These are phyloP conservation scores for Strix aluco DNA, from an alignment of 2,113 vertebrate genomes.

Conservation along the genomic window DNA sequence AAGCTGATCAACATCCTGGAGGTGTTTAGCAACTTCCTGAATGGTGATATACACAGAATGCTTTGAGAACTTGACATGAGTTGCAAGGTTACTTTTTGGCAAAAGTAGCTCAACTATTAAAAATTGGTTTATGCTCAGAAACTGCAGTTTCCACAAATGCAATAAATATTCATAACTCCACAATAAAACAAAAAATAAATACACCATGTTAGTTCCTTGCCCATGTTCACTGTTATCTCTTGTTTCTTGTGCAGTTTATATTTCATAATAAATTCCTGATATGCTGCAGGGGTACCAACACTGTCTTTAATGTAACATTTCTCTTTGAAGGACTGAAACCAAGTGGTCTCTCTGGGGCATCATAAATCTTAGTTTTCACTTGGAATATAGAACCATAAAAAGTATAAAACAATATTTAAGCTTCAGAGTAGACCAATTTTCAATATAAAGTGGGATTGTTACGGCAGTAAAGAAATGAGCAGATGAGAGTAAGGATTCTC, in stretches of 20 bases:
- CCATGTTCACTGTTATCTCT: slow-evolving; percentile 39
- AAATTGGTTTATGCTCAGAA: neutral
- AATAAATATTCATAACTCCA: slow-evolving; percentile 65
- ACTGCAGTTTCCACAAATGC: slow-evolving; percentile 26
- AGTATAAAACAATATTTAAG: slow-evolving; percentile 75
- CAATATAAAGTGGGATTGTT: slow-evolving; percentile 69
- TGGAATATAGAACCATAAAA: slow-evolving; percentile 67
- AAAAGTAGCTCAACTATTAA: neutral
- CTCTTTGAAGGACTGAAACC: slow-evolving; percentile 73
- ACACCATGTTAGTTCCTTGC: slow-evolving; percentile 16
- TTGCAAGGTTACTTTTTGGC: neutral
- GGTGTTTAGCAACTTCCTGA: slow-evolving; percentile 21
- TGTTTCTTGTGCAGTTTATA: slow-evolving; percentile 61
- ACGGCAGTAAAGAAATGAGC: slow-evolving; percentile 68
- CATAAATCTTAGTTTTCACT: slow-evolving; percentile 76
- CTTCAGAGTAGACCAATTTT: slow-evolving; percentile 75
- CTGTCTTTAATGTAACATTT: slow-evolving; percentile 71
- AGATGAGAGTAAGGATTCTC: slow-evolving; percentile 55
- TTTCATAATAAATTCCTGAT: slow-evolving; percentile 71
- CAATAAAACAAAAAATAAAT: slow-evolving; percentile 47
- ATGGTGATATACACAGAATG: neutral
- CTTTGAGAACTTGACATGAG: neutral
- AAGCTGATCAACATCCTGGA: slow-evolving; percentile 43
- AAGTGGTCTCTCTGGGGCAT: slow-evolving; percentile 65
- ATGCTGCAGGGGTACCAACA: slow-evolving; percentile 57